Percentiles rank a stretch among this genome's conserved stretches.
Evolutionary conservation across 2,113 vertebrate genomes (phyloP).

Genomic region (Pogonocichla stellata): DNA sequence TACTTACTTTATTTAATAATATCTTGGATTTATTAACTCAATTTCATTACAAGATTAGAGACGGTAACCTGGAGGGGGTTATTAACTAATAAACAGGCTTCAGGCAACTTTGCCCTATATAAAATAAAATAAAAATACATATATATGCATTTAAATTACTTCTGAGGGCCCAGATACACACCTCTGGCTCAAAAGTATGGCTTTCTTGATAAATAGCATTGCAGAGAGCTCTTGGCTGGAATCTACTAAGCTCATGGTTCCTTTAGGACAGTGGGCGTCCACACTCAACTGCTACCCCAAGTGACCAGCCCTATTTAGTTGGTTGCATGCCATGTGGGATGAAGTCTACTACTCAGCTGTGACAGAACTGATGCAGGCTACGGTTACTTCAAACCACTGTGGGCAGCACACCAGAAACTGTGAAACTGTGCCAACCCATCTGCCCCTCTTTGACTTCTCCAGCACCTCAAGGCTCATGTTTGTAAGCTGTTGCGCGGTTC

Average conservation of each 20-base stretch:
- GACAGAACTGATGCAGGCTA: not conserved
- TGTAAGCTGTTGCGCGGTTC: not conserved
- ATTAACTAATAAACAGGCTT: conserved; percentile 74
- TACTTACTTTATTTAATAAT: conserved; percentile 84
- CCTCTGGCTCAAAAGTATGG: not conserved
- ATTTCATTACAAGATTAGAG: conserved; percentile 77
- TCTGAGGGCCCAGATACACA: conserved; percentile 6
- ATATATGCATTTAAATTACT: conserved; percentile 59
- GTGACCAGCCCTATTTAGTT: not conserved
- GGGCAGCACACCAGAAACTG: not conserved
- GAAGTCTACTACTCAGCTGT: not conserved
- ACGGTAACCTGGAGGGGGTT: conserved; percentile 66
- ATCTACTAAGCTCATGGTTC: not conserved
- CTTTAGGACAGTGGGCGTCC: not conserved
- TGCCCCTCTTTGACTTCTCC: not conserved
- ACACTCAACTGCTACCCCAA: not conserved
- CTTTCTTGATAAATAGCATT: not conserved
- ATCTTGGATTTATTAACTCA: conserved; percentile 83
- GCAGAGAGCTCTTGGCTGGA: not conserved
- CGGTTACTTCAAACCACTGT: not conserved
- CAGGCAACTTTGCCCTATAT: conserved; percentile 53
- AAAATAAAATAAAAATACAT: conserved; percentile 49
- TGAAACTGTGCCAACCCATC: not conserved
- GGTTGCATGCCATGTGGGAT: not conserved
- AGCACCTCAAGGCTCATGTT: not conserved